Evolutionary conservation across 2,113 vertebrate genomes (phyloP), one percentile per base, ranked within the genome.

Genomic region (Poecilia latipinna): DNA sequence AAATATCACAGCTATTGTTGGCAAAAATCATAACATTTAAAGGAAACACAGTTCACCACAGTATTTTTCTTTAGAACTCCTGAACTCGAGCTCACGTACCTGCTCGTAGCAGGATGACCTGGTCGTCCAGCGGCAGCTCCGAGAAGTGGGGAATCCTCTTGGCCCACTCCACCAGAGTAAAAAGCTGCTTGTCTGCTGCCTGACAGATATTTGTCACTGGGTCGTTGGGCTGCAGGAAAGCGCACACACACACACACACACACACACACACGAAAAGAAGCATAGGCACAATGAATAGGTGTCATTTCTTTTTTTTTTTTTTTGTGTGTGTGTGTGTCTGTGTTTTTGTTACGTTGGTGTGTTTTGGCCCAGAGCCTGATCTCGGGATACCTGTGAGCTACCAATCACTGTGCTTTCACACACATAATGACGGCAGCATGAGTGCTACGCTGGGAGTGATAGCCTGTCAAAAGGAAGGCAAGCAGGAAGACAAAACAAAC

Each of bases 161-260:
- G 42, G 96, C 96, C 96, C 96, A 97, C 88, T 97, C 96, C 71
- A 97, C 96, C 78, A 97, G 93, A 0, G 96, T 98, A 82, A 98
- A 98, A 19, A 98, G 96, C 89, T 98, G 97, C 72, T 97, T 98
- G 90, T 98, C 97, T 4, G 97, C 97, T 2, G 97, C 97, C 90
- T 98, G 97, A 88, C 97, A 98, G 91, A 98, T 98, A 89, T 98
- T 98, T 63, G 97, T 98, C 92, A 98, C 97, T 0, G 97, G 97
- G 88, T 98, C 97, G 44, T 97, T 98, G 61, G 96, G 96, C 97
- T 98, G 93, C 65, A 65, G 81, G 61, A 17, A 67, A 57, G 31
- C 15, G n/a, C n/a, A n/a, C n/a, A 78, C 3, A 69, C 39, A 74
- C 11, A 86, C 24, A 28, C 28, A 28, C 28, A 28, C 15, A 78